phyloP scores from a whole-genome alignment of 2,113 vertebrate genomes.

The Willisornis vidua region DNA sequence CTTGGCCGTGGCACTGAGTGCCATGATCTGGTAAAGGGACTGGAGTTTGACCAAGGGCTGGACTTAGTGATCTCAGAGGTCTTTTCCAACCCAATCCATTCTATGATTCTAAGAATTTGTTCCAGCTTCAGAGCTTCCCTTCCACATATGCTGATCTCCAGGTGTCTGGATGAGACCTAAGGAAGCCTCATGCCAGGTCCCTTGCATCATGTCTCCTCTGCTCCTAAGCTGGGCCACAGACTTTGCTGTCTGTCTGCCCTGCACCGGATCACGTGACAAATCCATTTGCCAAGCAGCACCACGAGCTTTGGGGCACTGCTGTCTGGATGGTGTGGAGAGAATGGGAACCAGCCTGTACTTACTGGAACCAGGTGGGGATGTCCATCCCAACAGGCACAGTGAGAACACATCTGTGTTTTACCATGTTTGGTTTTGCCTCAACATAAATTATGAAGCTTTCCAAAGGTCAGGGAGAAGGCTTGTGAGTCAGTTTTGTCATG shows the following conservation, averaged over 20 bases:
- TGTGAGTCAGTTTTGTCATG: neutral
- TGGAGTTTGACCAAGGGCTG: no score
- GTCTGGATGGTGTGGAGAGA: neutral
- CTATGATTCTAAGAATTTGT: neutral
- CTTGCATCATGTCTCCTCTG: neutral
- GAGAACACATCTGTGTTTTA: neutral
- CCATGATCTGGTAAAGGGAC: no score
- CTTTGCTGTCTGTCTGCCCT: neutral
- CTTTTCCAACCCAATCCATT: no score
- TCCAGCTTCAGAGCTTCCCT: neutral
- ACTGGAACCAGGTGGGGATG: neutral
- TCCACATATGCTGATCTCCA: neutral
- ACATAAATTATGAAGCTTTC: neutral
- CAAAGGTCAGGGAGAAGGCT: neutral
- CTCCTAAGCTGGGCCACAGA: rapidly evolving
- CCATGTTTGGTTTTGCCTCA: neutral
- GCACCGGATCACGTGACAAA: neutral
- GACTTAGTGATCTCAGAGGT: no score
- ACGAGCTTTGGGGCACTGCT: neutral
- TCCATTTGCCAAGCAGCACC: neutral
- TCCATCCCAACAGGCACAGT: neutral
- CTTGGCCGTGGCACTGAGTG: no score
- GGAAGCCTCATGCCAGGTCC: neutral
- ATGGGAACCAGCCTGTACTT: neutral
- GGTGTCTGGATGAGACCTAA: neutral